Evolutionary conservation across 2,113 vertebrate genomes (phyloP), one percentile per base, ranked within the genome.

Genomic region (Notarius quadriscutis): DNA sequence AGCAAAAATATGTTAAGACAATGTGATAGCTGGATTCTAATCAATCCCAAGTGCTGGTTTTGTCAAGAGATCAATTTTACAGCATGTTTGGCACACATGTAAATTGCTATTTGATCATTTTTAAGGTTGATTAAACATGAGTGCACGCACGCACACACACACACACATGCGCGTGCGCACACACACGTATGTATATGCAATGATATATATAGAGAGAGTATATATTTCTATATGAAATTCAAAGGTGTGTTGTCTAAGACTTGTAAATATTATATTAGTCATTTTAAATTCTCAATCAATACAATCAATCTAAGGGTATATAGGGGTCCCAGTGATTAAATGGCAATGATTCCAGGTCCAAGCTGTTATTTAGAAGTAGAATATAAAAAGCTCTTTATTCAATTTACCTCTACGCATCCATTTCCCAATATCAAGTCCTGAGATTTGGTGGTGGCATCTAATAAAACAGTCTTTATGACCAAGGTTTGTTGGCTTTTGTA

Each of bases 251-350:
- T 83, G 63, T 93, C 86, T 92, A 92, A 89, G 94, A 88, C 87
- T 71, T 94, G 92, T 94, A 94, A 92, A 94, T 94, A 94, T 90
- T 93, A 91, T 94, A 95, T 94, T 93, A 94, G 91, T 94, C 91
- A 93, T 92, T 92, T 84, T 90, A 92, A 92, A 85, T 86, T 85
- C 90, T 81, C 81, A 90, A 86, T 84, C 71, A 86, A 90, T 87
- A 89, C 81, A 90, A 86, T 84, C 71, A 86, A 90, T 87, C 89
- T 67, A 65, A 90, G 83, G 83, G 89, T 91, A 91, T 84, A 92
- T 90, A 88, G 90, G 60, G 88, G 89, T 93, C 90, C 88, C 83
- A 69, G 78, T 91, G 87, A 89, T 91, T 81, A 71, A 87, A 86
- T 90, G 81, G 86, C 84, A 91, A 91, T 91, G 89, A 91, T 93